These are phyloP conservation scores for Merops nubicus DNA, from an alignment of 2,113 vertebrate genomes.

Conservation along the genomic window DNA sequence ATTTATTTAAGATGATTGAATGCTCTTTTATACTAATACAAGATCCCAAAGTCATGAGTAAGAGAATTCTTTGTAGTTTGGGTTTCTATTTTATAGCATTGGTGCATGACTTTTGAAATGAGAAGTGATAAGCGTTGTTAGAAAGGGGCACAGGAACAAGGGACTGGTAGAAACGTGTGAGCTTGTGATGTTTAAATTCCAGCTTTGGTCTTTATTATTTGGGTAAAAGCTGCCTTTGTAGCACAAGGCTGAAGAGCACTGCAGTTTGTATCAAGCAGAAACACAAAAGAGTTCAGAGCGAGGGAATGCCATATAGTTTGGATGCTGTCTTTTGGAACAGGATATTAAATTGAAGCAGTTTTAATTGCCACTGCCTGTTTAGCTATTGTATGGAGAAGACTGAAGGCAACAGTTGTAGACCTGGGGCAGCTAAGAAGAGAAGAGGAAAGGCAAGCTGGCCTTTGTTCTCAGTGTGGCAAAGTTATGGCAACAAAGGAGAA, in stretches of 20 bases:
- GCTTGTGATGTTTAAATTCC: background rate
- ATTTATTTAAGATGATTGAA: constrained; percentile 73
- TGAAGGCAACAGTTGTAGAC: constrained; percentile 23
- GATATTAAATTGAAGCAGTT: constrained; percentile 57
- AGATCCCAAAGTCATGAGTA: constrained; percentile 57
- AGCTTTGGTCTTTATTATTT: constrained; percentile 1
- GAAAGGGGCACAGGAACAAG: constrained; percentile 21
- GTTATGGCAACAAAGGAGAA: background rate
- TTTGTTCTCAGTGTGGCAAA: background rate
- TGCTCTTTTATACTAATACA: constrained; percentile 70
- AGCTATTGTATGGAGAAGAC: constrained; percentile 55
- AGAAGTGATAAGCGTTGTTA: background rate
- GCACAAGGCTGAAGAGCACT: constrained; percentile 33
- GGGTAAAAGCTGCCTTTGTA: constrained; percentile 37
- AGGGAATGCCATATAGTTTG: constrained; percentile 25
- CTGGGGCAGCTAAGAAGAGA: background rate
- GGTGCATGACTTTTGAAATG: constrained; percentile 46
- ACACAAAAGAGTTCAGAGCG: constrained; percentile 8
- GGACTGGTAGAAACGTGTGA: constrained; percentile 23
- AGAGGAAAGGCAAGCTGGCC: background rate
- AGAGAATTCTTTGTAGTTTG: constrained; percentile 51
- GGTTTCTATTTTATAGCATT: constrained; percentile 39
- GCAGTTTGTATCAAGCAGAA: constrained; percentile 44
- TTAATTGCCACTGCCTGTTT: constrained; percentile 57
- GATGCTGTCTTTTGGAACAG: constrained; percentile 24